Conservation (phyloP, 1,140 invertebrate genomes). For the Neodiprion fabricii region DNA sequence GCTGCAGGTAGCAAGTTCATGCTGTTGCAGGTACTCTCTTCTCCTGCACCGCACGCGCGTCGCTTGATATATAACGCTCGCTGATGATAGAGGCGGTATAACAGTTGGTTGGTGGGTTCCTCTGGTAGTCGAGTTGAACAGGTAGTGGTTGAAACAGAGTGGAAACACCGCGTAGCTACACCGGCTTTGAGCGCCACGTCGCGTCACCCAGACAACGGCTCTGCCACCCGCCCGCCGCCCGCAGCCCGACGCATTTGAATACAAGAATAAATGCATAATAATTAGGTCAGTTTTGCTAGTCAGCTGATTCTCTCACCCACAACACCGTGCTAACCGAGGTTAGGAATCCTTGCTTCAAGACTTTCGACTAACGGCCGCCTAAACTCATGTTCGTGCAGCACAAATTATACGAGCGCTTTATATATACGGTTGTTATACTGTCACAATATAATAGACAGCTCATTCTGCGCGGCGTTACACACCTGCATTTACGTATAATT, state of each 20-base stretch:
- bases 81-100: neutral
- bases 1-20: no score
- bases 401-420: neutral
- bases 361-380: neutral
- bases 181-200: neutral
- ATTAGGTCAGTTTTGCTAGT: constrained; percentile 64
- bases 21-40: no score
- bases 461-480: no score
- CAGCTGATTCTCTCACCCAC: constrained; percentile 53
- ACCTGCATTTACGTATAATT: no score
- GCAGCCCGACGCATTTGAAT: constrained; percentile 59
- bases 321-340: constrained; percentile 4
- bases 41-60: neutral
- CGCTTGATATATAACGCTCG: neutral
- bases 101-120: neutral
- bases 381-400: neutral
- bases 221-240: constrained; percentile 25
- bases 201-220: constrained; percentile 37
- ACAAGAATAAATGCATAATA: constrained; percentile 64
- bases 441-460: neutral
- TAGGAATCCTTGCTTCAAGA: neutral
- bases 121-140: neutral
- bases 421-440: neutral
- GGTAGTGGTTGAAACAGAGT: constrained; percentile 4
- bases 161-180: neutral